Percentiles rank a stretch among this genome's conserved stretches.
phyloP scores from a whole-genome alignment of 53 echinoderm and acorn worm genomes.

The Paracentrotus lividus region DNA sequence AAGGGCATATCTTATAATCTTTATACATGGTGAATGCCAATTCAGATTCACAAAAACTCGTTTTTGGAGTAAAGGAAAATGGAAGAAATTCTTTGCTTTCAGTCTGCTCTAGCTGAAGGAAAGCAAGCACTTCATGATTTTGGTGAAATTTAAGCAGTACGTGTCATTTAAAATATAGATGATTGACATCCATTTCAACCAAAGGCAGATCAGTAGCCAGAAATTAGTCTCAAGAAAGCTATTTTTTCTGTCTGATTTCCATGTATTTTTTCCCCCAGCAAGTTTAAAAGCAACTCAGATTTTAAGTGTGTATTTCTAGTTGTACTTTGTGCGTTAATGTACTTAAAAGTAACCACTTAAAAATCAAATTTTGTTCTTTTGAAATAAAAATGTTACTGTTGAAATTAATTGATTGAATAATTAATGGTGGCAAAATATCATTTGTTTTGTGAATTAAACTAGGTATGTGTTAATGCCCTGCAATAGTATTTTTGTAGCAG shows the following conservation, averaged over 20 bases:
- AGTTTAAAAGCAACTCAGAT: slow-evolving; percentile 44
- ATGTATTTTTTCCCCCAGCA: neutral
- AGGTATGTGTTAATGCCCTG: slow-evolving; percentile 13
- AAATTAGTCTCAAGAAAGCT: neutral
- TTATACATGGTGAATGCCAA: too few relatives aligned
- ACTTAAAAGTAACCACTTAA: slow-evolving; percentile 23
- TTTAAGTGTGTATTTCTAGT: neutral
- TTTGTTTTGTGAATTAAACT: neutral
- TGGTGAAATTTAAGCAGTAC: too few relatives aligned
- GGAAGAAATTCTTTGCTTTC: too few relatives aligned
- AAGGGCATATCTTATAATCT: too few relatives aligned
- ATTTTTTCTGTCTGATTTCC: neutral
- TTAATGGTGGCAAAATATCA: neutral
- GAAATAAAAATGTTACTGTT: neutral
- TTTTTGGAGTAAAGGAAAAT: too few relatives aligned
- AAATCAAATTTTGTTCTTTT: neutral
- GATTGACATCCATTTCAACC: too few relatives aligned
- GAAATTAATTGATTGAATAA: slow-evolving; percentile 25
- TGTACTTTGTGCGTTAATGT: slow-evolving; percentile 16
- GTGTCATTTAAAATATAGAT: too few relatives aligned
- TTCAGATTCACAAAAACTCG: too few relatives aligned
- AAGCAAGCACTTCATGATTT: too few relatives aligned
- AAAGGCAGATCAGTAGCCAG: neutral
- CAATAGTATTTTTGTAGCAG: slow-evolving; percentile 53
- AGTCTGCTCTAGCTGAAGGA: neutral